phyloP scores from a whole-genome alignment of 2,113 vertebrate species.

The Plecotus auritus region DNA sequence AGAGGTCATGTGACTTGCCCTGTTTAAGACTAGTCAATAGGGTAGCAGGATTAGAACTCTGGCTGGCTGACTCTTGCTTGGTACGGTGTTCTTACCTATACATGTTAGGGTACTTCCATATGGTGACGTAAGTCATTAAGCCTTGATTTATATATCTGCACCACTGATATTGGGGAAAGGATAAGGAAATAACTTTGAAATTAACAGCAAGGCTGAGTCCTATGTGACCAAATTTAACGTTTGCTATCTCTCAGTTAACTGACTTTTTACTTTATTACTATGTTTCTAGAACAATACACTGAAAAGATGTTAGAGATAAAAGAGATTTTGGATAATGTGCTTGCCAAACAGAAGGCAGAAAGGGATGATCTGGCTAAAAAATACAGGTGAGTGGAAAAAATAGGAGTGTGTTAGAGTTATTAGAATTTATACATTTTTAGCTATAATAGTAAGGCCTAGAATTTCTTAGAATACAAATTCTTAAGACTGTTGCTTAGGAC shows the following conservation, averaged over 20 bases:
- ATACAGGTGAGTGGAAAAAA: conserved; percentile 78
- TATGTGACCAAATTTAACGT: background rate
- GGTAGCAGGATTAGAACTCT: background rate
- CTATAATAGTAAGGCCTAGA: background rate
- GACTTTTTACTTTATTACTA: background rate
- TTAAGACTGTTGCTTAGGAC: background rate
- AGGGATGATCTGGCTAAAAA: conserved; percentile 81
- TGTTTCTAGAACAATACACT: conserved; percentile 65
- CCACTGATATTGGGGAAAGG: background rate
- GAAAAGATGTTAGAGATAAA: conserved; percentile 76
- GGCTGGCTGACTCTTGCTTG: background rate
- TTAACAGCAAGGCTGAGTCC: background rate
- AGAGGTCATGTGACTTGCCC: background rate
- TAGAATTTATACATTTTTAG: background rate
- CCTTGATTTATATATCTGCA: background rate
- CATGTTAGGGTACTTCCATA: background rate
- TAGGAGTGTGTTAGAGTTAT: background rate
- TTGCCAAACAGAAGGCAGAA: conserved; percentile 80
- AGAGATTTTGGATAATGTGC: conserved; percentile 75
- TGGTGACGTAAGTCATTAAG: background rate
- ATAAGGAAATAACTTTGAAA: background rate
- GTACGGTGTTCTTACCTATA: background rate
- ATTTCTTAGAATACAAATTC: conserved; percentile 8
- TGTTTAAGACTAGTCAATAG: background rate
- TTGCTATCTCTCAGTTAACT: background rate